Evolutionary conservation across 1,140 invertebrate species (phyloP).

Genomic region (Druon quercuslanigerum): DNA sequence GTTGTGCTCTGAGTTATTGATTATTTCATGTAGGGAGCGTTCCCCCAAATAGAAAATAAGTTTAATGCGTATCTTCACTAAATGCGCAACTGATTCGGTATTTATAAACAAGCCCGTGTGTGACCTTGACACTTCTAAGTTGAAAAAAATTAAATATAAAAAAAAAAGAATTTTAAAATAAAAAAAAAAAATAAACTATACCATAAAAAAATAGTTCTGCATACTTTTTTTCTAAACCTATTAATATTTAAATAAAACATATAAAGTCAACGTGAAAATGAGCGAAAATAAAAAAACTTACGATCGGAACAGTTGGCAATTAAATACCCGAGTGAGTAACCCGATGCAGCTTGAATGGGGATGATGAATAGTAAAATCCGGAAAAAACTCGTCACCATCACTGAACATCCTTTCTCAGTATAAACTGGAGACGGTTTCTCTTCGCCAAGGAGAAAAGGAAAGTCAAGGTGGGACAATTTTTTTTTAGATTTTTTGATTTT

Average conservation of each 20-base stretch:
- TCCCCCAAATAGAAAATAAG: no score
- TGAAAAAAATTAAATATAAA: no score
- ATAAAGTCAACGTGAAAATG: not conserved
- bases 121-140: no score
- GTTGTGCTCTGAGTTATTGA: no score
- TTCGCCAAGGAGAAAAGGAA: not conserved
- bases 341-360: slow-evolving; percentile 6
- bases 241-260: not conserved
- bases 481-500: not conserved
- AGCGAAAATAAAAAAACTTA: not conserved
- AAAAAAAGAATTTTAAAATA: no score
- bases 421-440: not conserved
- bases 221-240: no score
- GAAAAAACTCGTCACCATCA: slow-evolving; percentile 23
- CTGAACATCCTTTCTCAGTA: slow-evolving; percentile 11
- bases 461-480: not conserved
- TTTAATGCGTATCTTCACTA: no score
- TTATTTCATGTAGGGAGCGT: no score
- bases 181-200: no score
- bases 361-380: not conserved
- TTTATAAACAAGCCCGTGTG: no score
- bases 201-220: no score
- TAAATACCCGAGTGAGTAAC: not conserved
- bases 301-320: not conserved
- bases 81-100: no score